These are phyloP conservation scores for Poecilus cupreus DNA, from an alignment of 2,888 invertebrate species.

Conservation along the genomic window DNA sequence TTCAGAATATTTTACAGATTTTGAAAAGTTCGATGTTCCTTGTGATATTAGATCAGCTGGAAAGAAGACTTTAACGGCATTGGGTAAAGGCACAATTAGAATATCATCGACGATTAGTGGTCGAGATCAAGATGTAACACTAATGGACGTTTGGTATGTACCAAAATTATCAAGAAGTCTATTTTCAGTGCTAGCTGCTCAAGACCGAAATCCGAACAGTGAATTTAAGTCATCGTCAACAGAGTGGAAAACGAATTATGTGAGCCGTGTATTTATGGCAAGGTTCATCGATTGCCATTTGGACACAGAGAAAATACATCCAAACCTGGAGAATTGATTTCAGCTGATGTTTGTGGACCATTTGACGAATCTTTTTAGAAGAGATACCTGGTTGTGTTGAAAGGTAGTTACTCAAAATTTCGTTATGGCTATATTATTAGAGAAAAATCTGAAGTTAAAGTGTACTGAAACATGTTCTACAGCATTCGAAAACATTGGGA, in stretches of 20 bases:
- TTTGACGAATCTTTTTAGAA: conserved; percentile 62
- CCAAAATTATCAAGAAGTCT: conserved; percentile 19
- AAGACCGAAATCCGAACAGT: conserved; percentile 32
- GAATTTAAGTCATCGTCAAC: conserved; percentile 40
- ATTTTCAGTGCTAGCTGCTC: conserved; percentile 37
- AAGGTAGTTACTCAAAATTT: conserved; percentile 63
- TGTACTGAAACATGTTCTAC: conserved; percentile 62
- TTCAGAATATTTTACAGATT: conserved; percentile 58
- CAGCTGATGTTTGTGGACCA: conserved; percentile 65
- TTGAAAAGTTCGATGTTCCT: conserved; percentile 59
- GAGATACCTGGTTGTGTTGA: conserved; percentile 61
- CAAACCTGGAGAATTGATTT: conserved; percentile 64
- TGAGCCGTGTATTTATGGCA: conserved; percentile 66
- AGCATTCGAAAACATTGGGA: conserved; percentile 62
- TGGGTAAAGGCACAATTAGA: conserved; percentile 60
- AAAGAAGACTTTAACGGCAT: conserved; percentile 60
- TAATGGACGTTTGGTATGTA: conserved; percentile 45
- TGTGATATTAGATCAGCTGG: conserved; percentile 62
- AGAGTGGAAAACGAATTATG: conserved; percentile 62
- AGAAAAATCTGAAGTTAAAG: conserved; percentile 64
- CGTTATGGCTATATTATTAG: conserved; percentile 63
- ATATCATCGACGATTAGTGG: background rate
- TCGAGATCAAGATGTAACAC: background rate
- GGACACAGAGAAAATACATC: conserved; percentile 62
- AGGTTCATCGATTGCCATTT: conserved; percentile 65